Percentiles rank a stretch among this genome's conserved stretches.
Conservation (phyloP, 2,888 invertebrate genomes). For the Pseudoips prasinana region DNA sequence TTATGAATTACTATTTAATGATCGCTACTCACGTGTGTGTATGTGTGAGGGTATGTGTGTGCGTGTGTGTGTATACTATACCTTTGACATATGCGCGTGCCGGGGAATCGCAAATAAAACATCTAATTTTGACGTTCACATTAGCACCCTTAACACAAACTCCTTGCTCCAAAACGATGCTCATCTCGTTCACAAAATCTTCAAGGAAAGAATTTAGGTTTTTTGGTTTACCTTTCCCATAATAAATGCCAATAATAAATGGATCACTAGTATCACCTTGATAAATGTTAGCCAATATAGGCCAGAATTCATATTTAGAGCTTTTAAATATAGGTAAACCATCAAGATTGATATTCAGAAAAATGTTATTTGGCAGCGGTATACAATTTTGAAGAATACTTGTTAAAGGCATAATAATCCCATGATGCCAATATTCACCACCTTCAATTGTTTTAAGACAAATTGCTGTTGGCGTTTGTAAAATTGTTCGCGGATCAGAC, state of each 20-base stretch:
- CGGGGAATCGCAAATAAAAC: conserved; percentile 12
- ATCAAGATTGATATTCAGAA: conserved; percentile 22
- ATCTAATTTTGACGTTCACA: conserved; percentile 7
- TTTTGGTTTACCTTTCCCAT: conserved; percentile 19
- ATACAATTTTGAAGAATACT: conserved; percentile 9
- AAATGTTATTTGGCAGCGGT: background rate
- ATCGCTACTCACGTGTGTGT: too few species aligned
- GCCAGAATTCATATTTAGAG: conserved; percentile 24
- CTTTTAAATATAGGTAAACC: conserved; percentile 25
- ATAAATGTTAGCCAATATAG: conserved; percentile 17
- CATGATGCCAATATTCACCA: conserved; percentile 26
- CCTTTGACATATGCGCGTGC: conserved; percentile 8
- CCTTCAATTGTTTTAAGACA: conserved; percentile 13
- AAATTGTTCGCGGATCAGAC: conserved; percentile 10
- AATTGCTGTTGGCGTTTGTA: conserved; percentile 8
- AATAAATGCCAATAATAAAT: conserved; percentile 21
- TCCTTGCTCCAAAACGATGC: conserved; percentile 4
- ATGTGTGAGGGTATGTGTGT: too few species aligned
- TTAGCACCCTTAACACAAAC: conserved; percentile 5
- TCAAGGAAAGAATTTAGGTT: conserved; percentile 9
- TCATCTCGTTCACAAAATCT: conserved; percentile 9
- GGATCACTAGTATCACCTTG: conserved; percentile 8
- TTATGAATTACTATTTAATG: too few species aligned
- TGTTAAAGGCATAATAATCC: conserved; percentile 10
- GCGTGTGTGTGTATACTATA: background rate